Percentiles rank a stretch among this genome's conserved stretches.
phyloP scores from a whole-genome alignment of 2,797 vertebrate genomes.

The Syndactyla subalaris region DNA sequence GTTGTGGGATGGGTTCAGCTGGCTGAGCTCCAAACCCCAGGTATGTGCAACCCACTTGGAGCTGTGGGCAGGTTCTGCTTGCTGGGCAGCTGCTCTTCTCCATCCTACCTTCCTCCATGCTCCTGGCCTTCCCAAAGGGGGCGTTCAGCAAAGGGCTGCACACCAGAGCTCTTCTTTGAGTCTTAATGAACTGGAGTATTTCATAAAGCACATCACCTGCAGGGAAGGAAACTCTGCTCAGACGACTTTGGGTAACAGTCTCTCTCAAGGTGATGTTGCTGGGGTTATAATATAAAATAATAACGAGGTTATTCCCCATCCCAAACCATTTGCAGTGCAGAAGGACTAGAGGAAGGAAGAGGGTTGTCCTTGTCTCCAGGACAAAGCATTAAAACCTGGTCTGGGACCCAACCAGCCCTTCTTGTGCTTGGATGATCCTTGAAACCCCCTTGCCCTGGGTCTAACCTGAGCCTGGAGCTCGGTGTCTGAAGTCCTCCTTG shows the following conservation, averaged over 20 bases:
- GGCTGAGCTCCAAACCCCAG: not conserved
- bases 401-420: not conserved
- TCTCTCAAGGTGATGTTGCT: not conserved
- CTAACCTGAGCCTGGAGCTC: slow-evolving; percentile 89
- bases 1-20: not conserved
- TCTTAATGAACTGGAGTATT: slow-evolving; percentile 89
- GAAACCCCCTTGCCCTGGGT: not conserved
- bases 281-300: not conserved
- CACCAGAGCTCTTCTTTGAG: slow-evolving; percentile 80
- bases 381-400: not conserved
- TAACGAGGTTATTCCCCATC: not conserved
- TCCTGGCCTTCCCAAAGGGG: slow-evolving; percentile 24
- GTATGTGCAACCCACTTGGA: not conserved
- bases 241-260: accelerated
- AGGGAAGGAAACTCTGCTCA: slow-evolving; percentile 1
- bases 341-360: not conserved
- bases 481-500: slow-evolving; percentile 90
- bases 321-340: not conserved
- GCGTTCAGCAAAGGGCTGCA: slow-evolving; percentile 55
- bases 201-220: slow-evolving; percentile 93
- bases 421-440: not conserved
- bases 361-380: not conserved
- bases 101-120: slow-evolving; percentile 52
- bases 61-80: not conserved
- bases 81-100: not conserved